Evolutionary conservation across 2,797 vertebrate genomes (phyloP).

Genomic region (Parauchenoglanis punctatus): DNA sequence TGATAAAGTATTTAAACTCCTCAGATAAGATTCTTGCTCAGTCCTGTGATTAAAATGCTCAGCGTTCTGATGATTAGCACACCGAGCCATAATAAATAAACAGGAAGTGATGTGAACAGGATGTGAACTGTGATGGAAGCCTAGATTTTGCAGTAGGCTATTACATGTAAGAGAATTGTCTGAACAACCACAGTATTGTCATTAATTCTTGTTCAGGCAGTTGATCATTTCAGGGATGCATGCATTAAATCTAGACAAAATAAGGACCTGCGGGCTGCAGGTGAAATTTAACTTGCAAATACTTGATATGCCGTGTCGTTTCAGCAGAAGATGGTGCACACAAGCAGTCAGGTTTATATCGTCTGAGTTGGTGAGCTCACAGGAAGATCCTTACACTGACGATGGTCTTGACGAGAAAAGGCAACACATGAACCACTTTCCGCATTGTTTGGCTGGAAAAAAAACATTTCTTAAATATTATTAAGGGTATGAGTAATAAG

Average conservation of each 20-base stretch:
- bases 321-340: too few relatives aligned
- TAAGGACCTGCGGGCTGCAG: background rate
- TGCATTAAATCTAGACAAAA: background rate
- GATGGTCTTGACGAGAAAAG: background rate
- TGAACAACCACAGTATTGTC: background rate
- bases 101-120: background rate
- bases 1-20: too few relatives aligned
- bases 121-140: background rate
- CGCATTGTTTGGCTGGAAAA: background rate
- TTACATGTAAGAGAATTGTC: background rate
- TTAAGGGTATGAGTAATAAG: background rate
- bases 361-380: background rate
- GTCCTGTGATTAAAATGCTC: background rate
- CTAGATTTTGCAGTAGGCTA: too few relatives aligned
- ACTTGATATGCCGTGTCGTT: background rate
- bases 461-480: background rate
- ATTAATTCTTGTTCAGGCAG: background rate
- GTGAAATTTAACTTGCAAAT: background rate
- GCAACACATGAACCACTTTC: background rate
- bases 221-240: background rate
- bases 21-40: background rate
- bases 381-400: too few relatives aligned
- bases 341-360: background rate
- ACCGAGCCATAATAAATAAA: too few relatives aligned
- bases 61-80: background rate